phyloP scores from a whole-genome alignment of 2,888 invertebrate species.

The Papilio gigon region DNA sequence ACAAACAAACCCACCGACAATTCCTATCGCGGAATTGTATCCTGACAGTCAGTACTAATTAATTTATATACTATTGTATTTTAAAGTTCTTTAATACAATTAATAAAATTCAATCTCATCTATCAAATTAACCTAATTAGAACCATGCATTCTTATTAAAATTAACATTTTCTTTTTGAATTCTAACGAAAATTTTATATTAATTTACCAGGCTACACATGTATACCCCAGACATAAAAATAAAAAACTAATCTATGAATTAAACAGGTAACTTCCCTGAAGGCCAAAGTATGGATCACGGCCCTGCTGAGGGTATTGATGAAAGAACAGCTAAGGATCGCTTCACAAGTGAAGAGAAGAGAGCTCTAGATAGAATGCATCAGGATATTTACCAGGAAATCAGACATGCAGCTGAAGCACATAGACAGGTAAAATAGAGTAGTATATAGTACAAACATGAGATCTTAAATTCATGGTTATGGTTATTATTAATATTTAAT shows the following conservation, averaged over 20 bases:
- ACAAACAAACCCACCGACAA: slow-evolving; percentile 93
- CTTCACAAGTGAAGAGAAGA: slow-evolving; percentile 92
- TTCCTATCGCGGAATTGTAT: slow-evolving; percentile 92
- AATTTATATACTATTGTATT: not conserved
- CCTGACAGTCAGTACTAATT: slow-evolving; percentile 84
- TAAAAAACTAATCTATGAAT: slow-evolving; percentile 20
- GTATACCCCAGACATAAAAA: too few relatives aligned
- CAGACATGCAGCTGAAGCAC: slow-evolving; percentile 98
- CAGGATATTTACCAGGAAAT: slow-evolving; percentile 97
- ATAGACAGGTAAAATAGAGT: slow-evolving; percentile 89
- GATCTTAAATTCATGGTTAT: too few relatives aligned
- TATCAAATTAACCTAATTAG: not conserved
- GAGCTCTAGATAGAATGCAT: slow-evolving; percentile 94
- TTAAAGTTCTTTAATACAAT: not conserved
- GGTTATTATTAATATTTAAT: too few relatives aligned
- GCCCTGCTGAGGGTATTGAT: slow-evolving; percentile 86
- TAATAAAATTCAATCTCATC: not conserved
- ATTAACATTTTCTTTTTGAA: not conserved
- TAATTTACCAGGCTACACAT: too few relatives aligned
- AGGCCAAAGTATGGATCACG: slow-evolving; percentile 95
- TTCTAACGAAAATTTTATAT: not conserved
- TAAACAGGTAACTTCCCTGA: slow-evolving; percentile 87
- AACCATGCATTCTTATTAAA: not conserved
- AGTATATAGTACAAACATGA: too few relatives aligned
- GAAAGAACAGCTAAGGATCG: slow-evolving; percentile 93